Evolutionary conservation across 2,113 vertebrate species (phyloP).

Genomic region (Copsychus sechellarum): DNA sequence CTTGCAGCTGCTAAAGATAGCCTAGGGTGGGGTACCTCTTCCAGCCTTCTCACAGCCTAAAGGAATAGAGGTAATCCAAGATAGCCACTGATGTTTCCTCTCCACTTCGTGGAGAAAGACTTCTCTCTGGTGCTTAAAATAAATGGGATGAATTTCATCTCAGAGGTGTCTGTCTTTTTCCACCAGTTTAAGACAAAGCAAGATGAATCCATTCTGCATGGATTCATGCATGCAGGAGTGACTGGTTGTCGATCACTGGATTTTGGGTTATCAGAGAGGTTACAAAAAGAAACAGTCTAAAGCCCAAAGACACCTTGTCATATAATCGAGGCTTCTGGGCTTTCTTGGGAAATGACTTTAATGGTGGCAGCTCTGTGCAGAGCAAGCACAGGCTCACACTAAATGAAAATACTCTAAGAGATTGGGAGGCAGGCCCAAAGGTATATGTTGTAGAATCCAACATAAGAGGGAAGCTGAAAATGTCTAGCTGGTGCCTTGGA

Average conservation of each 20-base stretch:
- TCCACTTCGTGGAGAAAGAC: background rate
- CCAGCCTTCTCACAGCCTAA: background rate
- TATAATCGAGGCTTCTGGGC: accelerated
- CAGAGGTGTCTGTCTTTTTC: background rate
- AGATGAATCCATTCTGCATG: background rate
- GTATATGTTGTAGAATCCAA: background rate
- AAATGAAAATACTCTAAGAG: background rate
- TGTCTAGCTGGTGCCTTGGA: background rate
- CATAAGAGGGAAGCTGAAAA: background rate
- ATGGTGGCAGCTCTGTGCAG: background rate
- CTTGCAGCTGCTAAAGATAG: background rate
- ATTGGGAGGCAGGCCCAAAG: background rate
- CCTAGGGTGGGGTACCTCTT: background rate
- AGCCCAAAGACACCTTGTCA: background rate
- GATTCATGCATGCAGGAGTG: background rate
- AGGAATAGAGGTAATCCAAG: background rate
- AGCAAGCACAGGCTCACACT: background rate
- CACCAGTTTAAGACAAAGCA: background rate
- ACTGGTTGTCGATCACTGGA: background rate
- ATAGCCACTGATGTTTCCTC: background rate
- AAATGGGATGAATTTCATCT: background rate
- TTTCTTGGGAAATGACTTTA: background rate
- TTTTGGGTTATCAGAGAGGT: background rate
- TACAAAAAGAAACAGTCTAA: background rate
- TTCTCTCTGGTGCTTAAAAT: background rate